phyloP scores from a whole-genome alignment of 2,888 invertebrate genomes.

The Malthinus flaveolus region DNA sequence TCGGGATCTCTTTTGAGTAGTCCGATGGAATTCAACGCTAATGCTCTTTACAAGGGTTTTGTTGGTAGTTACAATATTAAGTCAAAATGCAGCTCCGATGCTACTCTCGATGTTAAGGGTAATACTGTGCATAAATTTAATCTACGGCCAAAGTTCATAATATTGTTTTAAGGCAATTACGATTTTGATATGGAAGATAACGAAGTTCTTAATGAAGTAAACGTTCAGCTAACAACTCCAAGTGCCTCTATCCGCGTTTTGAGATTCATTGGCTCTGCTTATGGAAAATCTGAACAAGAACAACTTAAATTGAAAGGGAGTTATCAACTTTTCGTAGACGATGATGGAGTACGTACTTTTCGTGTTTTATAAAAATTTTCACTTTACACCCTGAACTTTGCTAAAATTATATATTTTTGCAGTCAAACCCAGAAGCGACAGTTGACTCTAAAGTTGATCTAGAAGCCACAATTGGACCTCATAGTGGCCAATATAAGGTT shows the following conservation, averaged over 20 bases:
- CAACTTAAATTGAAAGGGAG: slow-evolving; percentile 36
- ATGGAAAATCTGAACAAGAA: slow-evolving; percentile 42
- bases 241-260: slow-evolving; percentile 62
- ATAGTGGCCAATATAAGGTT: slow-evolving; percentile 64
- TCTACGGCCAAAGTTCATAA: no score
- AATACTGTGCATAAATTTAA: slow-evolving; percentile 34
- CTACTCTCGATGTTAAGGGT: not conserved
- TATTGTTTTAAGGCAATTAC: slow-evolving; percentile 52
- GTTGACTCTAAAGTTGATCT: slow-evolving; percentile 68
- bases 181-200: slow-evolving; percentile 48
- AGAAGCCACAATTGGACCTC: slow-evolving; percentile 65
- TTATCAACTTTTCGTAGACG: slow-evolving; percentile 39
- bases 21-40: slow-evolving; percentile 44
- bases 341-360: slow-evolving; percentile 32
- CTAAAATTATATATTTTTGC: not conserved
- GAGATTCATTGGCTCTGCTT: slow-evolving; percentile 54
- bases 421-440: slow-evolving; percentile 56
- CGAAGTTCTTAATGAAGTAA: slow-evolving; percentile 57
- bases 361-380: not conserved
- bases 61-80: slow-evolving; percentile 28
- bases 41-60: slow-evolving; percentile 31
- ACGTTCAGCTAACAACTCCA: slow-evolving; percentile 59
- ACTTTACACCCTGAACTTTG: not conserved
- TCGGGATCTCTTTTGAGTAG: slow-evolving; percentile 46
- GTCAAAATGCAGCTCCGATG: not conserved